phyloP scores from a whole-genome alignment of 2,113 vertebrate species.

The Paratilapia polleni region DNA sequence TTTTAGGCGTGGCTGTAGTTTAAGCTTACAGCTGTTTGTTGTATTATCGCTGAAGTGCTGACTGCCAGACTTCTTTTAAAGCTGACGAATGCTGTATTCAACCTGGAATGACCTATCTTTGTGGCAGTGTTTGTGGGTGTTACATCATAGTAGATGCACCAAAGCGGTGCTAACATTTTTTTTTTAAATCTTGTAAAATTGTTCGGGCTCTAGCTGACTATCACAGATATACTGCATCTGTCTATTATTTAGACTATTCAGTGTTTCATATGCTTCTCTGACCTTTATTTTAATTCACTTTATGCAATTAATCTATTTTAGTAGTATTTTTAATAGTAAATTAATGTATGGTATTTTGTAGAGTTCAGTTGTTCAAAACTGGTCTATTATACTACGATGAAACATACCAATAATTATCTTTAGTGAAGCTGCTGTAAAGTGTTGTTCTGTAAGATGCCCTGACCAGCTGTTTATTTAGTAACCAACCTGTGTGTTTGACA shows the following conservation, averaged over 20 bases:
- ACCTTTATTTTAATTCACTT: background rate
- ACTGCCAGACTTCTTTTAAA: conserved; percentile 21
- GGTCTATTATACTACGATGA: background rate
- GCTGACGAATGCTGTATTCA: background rate
- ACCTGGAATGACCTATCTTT: background rate
- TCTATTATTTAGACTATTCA: background rate
- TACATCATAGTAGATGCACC: background rate
- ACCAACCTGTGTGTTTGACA: background rate
- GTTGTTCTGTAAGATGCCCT: background rate
- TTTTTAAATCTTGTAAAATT: background rate
- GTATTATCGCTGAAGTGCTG: background rate
- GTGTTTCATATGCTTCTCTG: background rate
- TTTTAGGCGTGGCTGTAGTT: background rate
- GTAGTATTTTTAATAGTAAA: background rate
- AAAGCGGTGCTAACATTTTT: background rate
- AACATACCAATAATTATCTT: background rate
- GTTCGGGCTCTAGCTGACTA: background rate
- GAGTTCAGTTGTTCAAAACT: background rate
- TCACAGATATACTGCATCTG: background rate
- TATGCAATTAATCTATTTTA: background rate
- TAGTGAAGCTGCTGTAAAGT: background rate
- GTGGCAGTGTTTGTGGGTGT: background rate
- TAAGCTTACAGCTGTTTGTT: conserved; percentile 29
- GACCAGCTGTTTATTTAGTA: background rate
- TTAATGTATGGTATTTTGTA: background rate